Conservation (phyloP, 2,113 vertebrate genomes). For the Perccottus glenii region DNA sequence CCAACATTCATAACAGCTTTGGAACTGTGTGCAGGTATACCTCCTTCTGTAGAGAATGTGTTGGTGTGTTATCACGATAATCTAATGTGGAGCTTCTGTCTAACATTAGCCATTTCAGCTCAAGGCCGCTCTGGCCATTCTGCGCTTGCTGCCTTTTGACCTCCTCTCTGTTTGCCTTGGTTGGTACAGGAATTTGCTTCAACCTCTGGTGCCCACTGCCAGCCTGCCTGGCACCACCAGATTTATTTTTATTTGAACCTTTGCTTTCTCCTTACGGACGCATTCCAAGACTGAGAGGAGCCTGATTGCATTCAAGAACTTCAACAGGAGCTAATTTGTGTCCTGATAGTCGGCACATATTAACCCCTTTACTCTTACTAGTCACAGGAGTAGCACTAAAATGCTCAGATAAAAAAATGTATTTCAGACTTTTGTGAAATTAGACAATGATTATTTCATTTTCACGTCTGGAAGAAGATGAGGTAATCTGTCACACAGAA, state of each 20-base stretch:
- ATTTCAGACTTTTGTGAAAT: too few relatives aligned
- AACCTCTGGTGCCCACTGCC: slow-evolving; percentile 70
- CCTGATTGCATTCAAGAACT: slow-evolving; percentile 57
- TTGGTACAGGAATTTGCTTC: slow-evolving; percentile 68
- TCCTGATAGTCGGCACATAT: slow-evolving; percentile 13
- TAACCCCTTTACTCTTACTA: not conserved
- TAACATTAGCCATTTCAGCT: slow-evolving; percentile 68
- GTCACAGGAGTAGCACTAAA: not conserved
- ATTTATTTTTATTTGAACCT: slow-evolving; percentile 76
- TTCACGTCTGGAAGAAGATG: not conserved
- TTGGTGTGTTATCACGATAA: slow-evolving; percentile 67
- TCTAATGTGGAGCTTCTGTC: slow-evolving; percentile 63
- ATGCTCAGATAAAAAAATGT: not conserved
- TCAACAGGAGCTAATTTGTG: slow-evolving; percentile 34
- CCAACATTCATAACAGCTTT: slow-evolving; percentile 15
- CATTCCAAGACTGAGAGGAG: slow-evolving; percentile 68
- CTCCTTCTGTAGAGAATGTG: slow-evolving; percentile 39
- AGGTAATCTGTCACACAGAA: not conserved
- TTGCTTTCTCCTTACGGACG: slow-evolving; percentile 72
- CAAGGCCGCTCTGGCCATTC: slow-evolving; percentile 36
- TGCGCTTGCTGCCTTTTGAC: slow-evolving; percentile 73
- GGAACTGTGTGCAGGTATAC: slow-evolving; percentile 37
- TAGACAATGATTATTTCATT: not conserved
- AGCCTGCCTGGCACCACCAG: slow-evolving; percentile 75
- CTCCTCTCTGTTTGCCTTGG: slow-evolving; percentile 78